Evolutionary conservation across 2,113 vertebrate species (phyloP).

Genomic region (Chaetura pelagica): DNA sequence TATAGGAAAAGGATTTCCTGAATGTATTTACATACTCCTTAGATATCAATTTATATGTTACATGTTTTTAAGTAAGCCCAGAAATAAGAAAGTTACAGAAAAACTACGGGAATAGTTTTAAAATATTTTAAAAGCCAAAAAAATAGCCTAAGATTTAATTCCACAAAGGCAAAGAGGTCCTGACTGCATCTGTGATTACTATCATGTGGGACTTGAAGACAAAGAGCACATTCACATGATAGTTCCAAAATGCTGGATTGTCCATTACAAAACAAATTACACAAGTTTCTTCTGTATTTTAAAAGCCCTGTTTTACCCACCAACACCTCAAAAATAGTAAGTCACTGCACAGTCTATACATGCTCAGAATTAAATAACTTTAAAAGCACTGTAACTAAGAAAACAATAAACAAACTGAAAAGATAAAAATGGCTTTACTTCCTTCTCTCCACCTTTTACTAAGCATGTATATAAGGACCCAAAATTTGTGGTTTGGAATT

Average conservation of each 20-base stretch:
- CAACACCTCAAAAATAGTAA: neutral
- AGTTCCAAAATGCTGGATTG: constrained; percentile 15
- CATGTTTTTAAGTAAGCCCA: neutral
- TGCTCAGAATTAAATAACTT: neutral
- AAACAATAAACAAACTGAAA: neutral
- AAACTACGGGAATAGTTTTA: neutral
- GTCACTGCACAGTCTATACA: neutral
- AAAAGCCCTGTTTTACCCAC: neutral
- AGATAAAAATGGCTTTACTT: neutral
- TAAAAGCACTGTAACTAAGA: neutral
- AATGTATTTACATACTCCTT: neutral
- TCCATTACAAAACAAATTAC: constrained; percentile 1
- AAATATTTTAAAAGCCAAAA: neutral
- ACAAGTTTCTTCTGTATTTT: neutral
- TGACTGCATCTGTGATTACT: constrained; percentile 3
- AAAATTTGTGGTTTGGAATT: neutral
- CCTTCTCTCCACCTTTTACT: neutral
- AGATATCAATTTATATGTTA: neutral
- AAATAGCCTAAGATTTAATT: neutral
- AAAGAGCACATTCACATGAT: constrained; percentile 5
- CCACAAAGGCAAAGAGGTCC: neutral
- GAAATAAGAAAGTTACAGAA: neutral
- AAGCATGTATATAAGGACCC: neutral
- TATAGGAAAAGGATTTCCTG: neutral
- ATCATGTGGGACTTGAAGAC: neutral